Conservation (phyloP, 2,797 vertebrate species). For the Euthynnus affinis region DNA sequence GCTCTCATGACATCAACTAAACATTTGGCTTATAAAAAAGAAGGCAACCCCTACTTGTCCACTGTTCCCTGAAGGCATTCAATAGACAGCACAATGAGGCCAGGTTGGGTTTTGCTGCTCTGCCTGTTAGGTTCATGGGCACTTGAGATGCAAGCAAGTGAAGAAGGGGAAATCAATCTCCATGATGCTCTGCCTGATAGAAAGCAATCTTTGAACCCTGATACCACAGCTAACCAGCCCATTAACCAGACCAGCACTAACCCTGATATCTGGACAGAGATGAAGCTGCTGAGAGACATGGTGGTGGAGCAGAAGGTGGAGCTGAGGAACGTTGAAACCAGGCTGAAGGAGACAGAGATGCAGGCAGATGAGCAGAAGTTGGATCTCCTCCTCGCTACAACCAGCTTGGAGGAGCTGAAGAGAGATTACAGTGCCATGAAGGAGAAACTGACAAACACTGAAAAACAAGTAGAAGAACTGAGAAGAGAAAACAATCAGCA, state of each 20-base stretch:
- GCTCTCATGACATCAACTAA: background rate
- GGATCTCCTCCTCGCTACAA: slow-evolving; percentile 8
- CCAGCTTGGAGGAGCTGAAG: slow-evolving; percentile 10
- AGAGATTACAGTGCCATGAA: background rate
- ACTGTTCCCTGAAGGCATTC: background rate
- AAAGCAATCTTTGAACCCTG: background rate
- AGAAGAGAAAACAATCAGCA: background rate
- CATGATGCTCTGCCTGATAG: background rate
- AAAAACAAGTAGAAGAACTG: background rate
- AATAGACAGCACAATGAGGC: slow-evolving; percentile 2
- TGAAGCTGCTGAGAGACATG: slow-evolving; percentile 10
- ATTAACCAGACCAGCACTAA: background rate
- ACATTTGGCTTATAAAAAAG: background rate
- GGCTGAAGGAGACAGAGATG: background rate
- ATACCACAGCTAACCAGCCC: background rate
- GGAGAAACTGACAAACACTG: background rate
- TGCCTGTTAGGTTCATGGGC: background rate
- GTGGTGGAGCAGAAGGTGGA: background rate
- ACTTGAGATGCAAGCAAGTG: background rate
- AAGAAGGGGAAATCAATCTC: background rate
- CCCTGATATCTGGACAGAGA: background rate
- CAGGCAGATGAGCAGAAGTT: background rate
- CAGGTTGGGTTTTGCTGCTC: background rate
- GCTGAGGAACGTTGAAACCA: background rate
- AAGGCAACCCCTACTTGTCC: background rate